A percentile compares a stretch with the other conserved stretches of the same genome.
phyloP scores from a whole-genome alignment of 2,113 vertebrate genomes.

The Leiothrix lutea region DNA sequence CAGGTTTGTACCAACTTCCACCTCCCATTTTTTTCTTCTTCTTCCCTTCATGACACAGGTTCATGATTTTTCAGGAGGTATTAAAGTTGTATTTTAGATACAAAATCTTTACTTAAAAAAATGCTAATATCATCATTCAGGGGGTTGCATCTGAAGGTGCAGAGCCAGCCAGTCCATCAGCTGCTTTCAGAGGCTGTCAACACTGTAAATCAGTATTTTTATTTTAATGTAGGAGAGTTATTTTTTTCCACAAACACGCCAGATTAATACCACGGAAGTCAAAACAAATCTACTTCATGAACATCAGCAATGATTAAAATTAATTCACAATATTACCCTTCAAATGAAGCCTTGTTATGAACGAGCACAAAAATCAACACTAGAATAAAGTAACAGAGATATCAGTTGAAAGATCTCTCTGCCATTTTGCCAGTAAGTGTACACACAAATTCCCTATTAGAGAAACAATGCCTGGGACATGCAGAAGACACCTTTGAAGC shows the following conservation, averaged over 20 bases:
- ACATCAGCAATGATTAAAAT: not conserved
- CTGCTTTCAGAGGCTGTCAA: not conserved
- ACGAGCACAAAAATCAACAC: not conserved
- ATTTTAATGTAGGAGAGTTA: not conserved
- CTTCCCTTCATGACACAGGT: not conserved
- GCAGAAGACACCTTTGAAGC: not conserved
- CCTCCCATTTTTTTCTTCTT: not conserved
- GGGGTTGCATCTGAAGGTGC: not conserved
- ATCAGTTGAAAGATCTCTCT: not conserved
- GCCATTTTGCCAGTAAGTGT: not conserved
- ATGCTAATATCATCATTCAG: not conserved
- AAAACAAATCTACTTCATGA: not conserved
- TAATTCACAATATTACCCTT: not conserved
- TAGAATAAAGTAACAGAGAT: not conserved
- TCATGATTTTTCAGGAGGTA: not conserved
- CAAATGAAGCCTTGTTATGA: not conserved
- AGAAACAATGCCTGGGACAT: not conserved
- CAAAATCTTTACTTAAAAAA: not conserved
- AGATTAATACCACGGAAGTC: not conserved
- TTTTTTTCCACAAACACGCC: not conserved
- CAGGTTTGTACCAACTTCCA: not conserved
- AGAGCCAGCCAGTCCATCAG: not conserved
- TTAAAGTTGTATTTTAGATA: not conserved
- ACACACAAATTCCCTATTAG: not conserved
- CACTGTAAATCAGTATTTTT: not conserved